Conservation (phyloP, 1,140 invertebrate species). For the Papilio xuthus region DNA sequence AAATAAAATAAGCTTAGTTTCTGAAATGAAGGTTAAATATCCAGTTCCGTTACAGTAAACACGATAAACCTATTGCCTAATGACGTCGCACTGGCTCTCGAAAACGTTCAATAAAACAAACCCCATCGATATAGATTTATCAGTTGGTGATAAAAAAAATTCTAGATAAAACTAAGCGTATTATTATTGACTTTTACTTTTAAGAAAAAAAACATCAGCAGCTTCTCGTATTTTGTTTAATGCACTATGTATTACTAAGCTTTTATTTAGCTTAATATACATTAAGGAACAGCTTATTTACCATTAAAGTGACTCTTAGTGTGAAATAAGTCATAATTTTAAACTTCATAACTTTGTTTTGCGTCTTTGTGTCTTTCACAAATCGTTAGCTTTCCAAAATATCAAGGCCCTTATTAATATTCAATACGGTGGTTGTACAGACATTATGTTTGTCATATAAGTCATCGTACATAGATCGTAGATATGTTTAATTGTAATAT, state of each 20-base stretch:
- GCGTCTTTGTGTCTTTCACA: not conserved
- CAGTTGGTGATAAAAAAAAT: not conserved
- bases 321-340: not conserved
- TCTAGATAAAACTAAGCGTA: not conserved
- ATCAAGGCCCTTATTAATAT: slow-evolving; percentile 8
- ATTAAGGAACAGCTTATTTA: not conserved
- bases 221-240: too few species aligned
- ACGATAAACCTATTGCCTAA: not conserved
- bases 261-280: not conserved
- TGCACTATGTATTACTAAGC: too few species aligned
- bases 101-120: slow-evolving; percentile 11
- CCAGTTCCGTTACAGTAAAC: not conserved
- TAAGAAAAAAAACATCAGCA: not conserved
- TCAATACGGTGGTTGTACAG: not conserved
- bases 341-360: not conserved
- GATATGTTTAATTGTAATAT: not conserved
- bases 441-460: not conserved
- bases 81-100: not conserved
- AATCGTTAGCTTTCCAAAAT: slow-evolving; percentile 13
- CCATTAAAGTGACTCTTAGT: not conserved
- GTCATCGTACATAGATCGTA: not conserved
- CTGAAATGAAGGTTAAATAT: not conserved
- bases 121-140: not conserved
- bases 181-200: not conserved
- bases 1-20: too few species aligned